Base-by-base conservation (phyloP, 1,140 invertebrate genomes). In the Dryas iulia region DNA sequence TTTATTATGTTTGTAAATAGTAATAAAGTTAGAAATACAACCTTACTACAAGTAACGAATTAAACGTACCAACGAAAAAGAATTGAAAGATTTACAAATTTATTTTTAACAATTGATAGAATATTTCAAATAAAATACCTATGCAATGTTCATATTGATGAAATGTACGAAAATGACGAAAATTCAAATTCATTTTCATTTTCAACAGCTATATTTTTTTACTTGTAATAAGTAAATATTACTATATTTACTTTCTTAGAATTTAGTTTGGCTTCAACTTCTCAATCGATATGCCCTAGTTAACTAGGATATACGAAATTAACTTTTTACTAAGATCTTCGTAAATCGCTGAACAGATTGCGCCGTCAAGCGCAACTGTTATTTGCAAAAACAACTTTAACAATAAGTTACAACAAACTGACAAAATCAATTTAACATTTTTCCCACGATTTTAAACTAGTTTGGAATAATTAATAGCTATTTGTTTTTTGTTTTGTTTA, bases 261-360 rank as follows among this genome's bases (percentile, higher is more conserved):
- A 47, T 18, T 47, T 18, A 21, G 39, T 47, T 10, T 26, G 24
- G 26, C 39, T 31, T 35, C 11, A 21, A 71, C 54, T 69, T 66
- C 58, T 59, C 59, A 74, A 74, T 69, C 71, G 79, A 79, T 72
- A 83, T 82, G 80, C 78, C 78, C 84, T 81, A 84, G 39, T 84
- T 84, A 81, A 72, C 76, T 60, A 76, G 69, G 76, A 75, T 79
- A 80, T 79, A 76, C 74, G 71, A 74, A 75, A 79, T 82, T 74
- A 75, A 59, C 59, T 78, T 77, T 82, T 83, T 76, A 70, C 59
- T 70, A 68, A 74, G 59, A 73, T 73, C 71, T 63, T 77, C 74
- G 74, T 79, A 76, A 81, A 81, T 73, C 76, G 79, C 81, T 79
- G 77, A 84, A 79, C 77, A 56, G 77, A 84, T 87, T 82, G 82